Base-by-base conservation (phyloP, 2,113 vertebrate species). In the Onychostoma macrolepis region DNA sequence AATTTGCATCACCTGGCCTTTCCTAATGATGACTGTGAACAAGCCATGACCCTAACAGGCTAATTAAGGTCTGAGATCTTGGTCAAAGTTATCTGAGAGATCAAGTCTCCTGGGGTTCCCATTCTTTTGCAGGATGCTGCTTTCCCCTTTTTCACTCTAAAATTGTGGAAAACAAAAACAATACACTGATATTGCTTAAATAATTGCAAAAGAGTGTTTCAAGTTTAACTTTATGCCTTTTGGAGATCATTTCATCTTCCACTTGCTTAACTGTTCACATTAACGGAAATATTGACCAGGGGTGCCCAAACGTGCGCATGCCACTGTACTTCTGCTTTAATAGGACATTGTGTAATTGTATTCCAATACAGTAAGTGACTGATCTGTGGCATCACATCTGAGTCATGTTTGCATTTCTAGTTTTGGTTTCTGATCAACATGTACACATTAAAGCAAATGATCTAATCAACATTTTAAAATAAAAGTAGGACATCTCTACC, bases 191-290 rank as follows among this genome's bases (percentile, higher is more conserved):
- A 33, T 33, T 33, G 33, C 33, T 33, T 33, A 33, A 33, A 33
- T 2, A 33, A 2, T 33, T 1, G 1, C 3, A n/a, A n/a, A n/a
- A n/a, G 1, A 1, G 3, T 33, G 33, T 33, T n/a, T n/a, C n/a
- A n/a, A n/a, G n/a, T n/a, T 33, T 33, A 33, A 33, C 33, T 33
- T 33, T 33, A 53, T 53, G 50, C 50, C 19, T 56, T 56, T 56
- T 21, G 50, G 50, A 56, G 50, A 56, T 56, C 19, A 21, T 56
- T 56, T 56, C 17, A 56, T 56, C 50, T 19, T 56, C 50, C 17
- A 56, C 50, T 4, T 56, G 50, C n/a, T 65, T 65, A n/a, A 26
- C 4, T 65, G 11, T 65, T n/a, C 26, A 65, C 8, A 65, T 65
- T 28, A 65, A 65, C 26, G 12, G 24, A 65, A 65, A 65, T 28